Base-by-base conservation (phyloP, 2,113 vertebrate species). In the Athene noctua region DNA sequence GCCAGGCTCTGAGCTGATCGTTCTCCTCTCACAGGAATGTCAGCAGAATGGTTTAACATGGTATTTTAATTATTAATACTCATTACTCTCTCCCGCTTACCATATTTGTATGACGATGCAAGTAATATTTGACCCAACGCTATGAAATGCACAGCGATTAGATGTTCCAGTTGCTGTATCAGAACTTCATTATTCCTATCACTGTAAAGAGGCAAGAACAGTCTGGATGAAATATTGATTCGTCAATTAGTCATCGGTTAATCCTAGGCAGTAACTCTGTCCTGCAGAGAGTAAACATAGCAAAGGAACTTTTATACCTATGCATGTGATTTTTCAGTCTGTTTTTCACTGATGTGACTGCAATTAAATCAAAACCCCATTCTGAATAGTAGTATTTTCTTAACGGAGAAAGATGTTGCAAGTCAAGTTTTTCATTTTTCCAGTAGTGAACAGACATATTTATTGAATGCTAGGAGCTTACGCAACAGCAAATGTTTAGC, bases 191-290 rank as follows among this genome's bases (percentile, higher is more conserved):
- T 86, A 80, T 79, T 95, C 25, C 38, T 66, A 9, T 55, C 9
- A 12, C 27, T 75, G 29, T 72, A 75, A 68, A 82, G 61, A 82
- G 72, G 52, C 62, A 94, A 75, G 49, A 91, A 32, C 52, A 85
- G 57, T 34, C 54, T 46, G 49, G 30, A 91, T 49, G 17, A 77
- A 77, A 94, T 79, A 79, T 32, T 82, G 49, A 82, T 85, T 93
- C n/a, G 82, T 79, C 49, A 89, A 58, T 81, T 93, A 96, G 80
- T 88, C 71, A 80, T 83, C 34, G 75, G 46, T 79, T 92, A 82
- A 79, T 89, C 30, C 22, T 70, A 91, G 65, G 58, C 46, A 92
- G 66, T 85, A 94, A 79, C 20, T 62, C 20, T 32, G 13, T 78
- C 51, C 11, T 55, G 75, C 59, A 85, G 32, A 73, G 17, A 85